phyloP scores from a whole-genome alignment of 2,113 vertebrate genomes.

The Nestor notabilis region DNA sequence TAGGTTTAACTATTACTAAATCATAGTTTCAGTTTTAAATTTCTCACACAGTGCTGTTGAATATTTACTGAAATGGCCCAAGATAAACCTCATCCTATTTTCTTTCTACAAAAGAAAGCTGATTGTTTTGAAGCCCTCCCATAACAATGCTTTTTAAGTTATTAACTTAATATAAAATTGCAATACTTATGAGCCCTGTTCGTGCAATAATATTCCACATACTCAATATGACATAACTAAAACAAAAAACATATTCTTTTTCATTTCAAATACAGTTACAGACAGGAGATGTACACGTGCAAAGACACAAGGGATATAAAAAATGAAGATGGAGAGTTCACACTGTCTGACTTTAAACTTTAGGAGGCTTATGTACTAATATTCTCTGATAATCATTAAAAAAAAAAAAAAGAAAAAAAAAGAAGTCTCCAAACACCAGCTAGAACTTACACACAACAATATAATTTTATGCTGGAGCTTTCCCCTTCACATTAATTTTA shows the following conservation, averaged over 20 bases:
- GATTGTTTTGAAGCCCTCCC: background rate
- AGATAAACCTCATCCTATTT: background rate
- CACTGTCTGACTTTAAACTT: background rate
- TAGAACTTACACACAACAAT: background rate
- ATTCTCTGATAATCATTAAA: background rate
- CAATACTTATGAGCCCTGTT: background rate
- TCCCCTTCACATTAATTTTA: background rate
- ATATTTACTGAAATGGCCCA: background rate
- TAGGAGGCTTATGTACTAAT: background rate
- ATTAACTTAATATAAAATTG: background rate
- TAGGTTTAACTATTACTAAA: background rate
- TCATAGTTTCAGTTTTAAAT: background rate
- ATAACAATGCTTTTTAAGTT: background rate
- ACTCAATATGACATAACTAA: background rate
- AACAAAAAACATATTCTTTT: background rate
- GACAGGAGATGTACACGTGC: fast-evolving
- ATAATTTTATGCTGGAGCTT: background rate
- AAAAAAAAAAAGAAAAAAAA: background rate
- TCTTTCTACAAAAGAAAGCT: background rate
- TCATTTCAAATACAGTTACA: background rate
- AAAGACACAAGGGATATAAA: background rate
- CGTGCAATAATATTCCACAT: background rate
- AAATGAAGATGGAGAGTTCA: background rate
- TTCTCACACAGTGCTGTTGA: background rate
- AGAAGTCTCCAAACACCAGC: background rate